These are phyloP conservation scores for Pherbina coryleti DNA, from an alignment of 2,888 invertebrate species.

Conservation along the genomic window DNA sequence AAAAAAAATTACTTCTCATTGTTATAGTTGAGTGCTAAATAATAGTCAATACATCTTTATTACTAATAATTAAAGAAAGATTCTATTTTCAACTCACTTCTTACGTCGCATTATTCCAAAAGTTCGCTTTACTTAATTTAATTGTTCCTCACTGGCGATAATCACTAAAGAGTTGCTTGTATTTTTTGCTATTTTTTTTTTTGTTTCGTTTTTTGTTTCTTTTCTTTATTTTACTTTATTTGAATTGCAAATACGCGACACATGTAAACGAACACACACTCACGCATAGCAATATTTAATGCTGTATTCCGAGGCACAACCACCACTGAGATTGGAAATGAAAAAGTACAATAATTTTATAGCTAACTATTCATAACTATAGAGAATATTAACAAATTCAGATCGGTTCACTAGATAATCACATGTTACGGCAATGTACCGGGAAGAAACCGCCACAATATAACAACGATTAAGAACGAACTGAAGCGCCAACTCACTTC, in stretches of 20 bases:
- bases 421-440: constrained; percentile 43
- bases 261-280: constrained; percentile 19
- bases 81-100: background rate
- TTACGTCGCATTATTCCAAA: constrained; percentile 16
- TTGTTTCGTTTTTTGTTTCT: constrained; percentile 22
- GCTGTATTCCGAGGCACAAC: constrained; percentile 1
- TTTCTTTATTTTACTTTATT: constrained; percentile 18
- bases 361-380: background rate
- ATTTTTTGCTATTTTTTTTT: background rate
- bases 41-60: background rate
- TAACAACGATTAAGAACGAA: background rate
- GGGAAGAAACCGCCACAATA: background rate
- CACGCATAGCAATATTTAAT: background rate
- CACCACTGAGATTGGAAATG: background rate
- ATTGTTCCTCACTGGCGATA: background rate
- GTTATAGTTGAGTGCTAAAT: background rate
- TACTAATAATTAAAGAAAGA: background rate
- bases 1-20: background rate
- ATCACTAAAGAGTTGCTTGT: background rate
- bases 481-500: constrained; percentile 10
- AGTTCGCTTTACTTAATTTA: background rate
- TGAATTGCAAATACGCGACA: constrained; percentile 11
- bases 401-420: constrained; percentile 46
- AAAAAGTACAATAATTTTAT: constrained; percentile 14
- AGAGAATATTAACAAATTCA: background rate